phyloP scores from a whole-genome alignment of 92 coral and sea anemone genomes.

The Porites evermanni region DNA sequence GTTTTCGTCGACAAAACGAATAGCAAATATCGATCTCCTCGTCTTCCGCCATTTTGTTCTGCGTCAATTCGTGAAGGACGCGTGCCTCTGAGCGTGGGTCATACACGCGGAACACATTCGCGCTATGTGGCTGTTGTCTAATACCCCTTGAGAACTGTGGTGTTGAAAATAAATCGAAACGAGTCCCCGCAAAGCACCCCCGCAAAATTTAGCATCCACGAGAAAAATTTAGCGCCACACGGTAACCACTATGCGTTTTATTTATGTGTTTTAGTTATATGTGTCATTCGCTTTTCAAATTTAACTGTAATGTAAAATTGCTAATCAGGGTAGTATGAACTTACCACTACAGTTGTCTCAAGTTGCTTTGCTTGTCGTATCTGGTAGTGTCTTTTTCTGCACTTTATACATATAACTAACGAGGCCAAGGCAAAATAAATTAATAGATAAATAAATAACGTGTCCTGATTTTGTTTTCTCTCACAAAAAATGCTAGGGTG shows the following conservation, averaged over 20 bases:
- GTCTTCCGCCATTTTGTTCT: too few relatives aligned
- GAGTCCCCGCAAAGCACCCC: conserved; percentile 1
- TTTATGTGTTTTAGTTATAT: not conserved
- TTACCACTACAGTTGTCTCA: not conserved
- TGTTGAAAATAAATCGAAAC: too few relatives aligned
- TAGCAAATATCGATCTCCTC: too few relatives aligned
- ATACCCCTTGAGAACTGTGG: too few relatives aligned
- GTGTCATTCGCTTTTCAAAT: not conserved
- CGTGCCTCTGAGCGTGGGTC: too few relatives aligned
- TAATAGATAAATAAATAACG: not conserved
- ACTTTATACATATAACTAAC: too few relatives aligned
- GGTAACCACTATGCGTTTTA: not conserved
- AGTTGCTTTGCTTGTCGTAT: not conserved
- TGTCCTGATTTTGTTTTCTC: not conserved
- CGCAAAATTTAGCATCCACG: not conserved
- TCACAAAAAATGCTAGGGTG: not conserved
- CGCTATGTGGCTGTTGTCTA: too few relatives aligned
- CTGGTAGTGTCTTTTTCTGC: too few relatives aligned
- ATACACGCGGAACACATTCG: too few relatives aligned
- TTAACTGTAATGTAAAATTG: not conserved
- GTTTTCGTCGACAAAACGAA: too few relatives aligned
- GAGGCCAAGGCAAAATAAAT: too few relatives aligned
- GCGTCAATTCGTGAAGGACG: too few relatives aligned
- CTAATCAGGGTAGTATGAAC: not conserved
- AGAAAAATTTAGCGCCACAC: not conserved